Evolutionary conservation across 2,113 vertebrate genomes (phyloP).

Genomic region (Pyxicephalus adspersus): DNA sequence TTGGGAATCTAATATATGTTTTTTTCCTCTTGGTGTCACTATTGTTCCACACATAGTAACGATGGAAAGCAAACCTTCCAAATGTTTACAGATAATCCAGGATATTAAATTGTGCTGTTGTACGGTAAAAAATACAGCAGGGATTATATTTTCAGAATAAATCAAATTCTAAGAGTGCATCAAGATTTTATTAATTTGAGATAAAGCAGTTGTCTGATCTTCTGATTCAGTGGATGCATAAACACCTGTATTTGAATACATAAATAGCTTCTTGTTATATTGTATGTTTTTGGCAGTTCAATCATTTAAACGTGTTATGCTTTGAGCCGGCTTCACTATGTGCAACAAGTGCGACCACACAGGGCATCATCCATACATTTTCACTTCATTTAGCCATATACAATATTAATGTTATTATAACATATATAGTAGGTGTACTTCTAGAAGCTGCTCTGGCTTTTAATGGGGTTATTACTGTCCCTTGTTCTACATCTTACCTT

Average conservation of each 20-base stretch:
- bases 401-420: no score
- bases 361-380: no score
- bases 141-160: constrained; percentile 37
- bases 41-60: neutral
- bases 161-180: constrained; percentile 28
- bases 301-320: no score
- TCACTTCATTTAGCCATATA: no score
- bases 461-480: no score
- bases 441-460: no score
- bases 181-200: constrained; percentile 36
- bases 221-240: constrained; percentile 7
- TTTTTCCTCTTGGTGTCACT: constrained; percentile 41
- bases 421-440: no score
- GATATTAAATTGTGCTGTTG: constrained; percentile 16
- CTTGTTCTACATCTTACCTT: no score
- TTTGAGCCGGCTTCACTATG: no score
- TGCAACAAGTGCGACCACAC: no score
- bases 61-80: neutral
- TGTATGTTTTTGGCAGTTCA: neutral
- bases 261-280: neutral
- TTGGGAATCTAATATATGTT: no score
- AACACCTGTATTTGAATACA: neutral
- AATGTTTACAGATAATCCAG: neutral
- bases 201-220: constrained; percentile 15
- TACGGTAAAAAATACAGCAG: constrained; percentile 5